These are phyloP conservation scores for Eulemur rubriventer DNA, from an alignment of 2,797 vertebrate species.

Conservation along the genomic window DNA sequence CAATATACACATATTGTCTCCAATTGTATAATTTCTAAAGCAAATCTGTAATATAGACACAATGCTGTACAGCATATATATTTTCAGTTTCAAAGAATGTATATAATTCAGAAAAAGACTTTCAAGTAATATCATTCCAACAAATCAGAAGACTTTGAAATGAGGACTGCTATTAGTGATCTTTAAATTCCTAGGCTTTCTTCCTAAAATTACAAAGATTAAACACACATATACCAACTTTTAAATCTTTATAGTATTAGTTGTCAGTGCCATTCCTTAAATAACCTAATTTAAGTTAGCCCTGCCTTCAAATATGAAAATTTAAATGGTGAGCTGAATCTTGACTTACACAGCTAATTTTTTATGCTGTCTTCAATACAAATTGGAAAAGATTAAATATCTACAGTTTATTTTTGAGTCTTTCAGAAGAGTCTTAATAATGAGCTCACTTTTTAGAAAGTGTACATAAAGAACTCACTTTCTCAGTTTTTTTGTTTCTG, in stretches of 20 bases:
- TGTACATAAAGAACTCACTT: neutral
- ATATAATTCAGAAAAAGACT: slow-evolving; percentile 49
- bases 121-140: slow-evolving; percentile 42
- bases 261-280: neutral
- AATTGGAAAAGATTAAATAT: slow-evolving; percentile 1
- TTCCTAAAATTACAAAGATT: slow-evolving; percentile 26
- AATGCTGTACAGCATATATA: neutral
- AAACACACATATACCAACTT: neutral
- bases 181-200: slow-evolving; percentile 47
- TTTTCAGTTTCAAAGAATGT: slow-evolving; percentile 7
- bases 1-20: neutral
- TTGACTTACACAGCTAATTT: neutral
- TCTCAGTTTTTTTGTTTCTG: neutral
- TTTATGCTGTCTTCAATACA: neutral
- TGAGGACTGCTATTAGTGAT: neutral
- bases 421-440: neutral
- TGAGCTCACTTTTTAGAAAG: neutral
- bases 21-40: neutral
- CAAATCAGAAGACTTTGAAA: slow-evolving; percentile 44
- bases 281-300: neutral
- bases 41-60: neutral
- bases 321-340: neutral
- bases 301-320: slow-evolving; percentile 45
- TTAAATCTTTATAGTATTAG: neutral
- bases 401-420: neutral